Percentiles rank a stretch among this genome's conserved stretches.
These are phyloP conservation scores for Yponomeuta malinellus DNA, from an alignment of 2,888 invertebrate species.

Conservation along the genomic window DNA sequence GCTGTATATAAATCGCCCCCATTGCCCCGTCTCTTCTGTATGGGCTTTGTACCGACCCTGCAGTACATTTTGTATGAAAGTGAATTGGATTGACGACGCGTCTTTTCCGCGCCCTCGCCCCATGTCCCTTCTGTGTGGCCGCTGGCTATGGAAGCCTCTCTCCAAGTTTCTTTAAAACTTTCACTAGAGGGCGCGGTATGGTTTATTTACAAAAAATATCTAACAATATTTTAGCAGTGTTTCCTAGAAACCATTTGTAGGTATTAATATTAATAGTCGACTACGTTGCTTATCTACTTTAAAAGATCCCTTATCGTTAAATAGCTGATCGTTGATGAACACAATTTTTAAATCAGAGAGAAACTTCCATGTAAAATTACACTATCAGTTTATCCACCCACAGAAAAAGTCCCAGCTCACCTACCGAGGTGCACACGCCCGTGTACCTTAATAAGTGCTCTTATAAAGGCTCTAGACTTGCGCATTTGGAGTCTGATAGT, in stretches of 20 bases:
- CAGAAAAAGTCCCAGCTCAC: background rate
- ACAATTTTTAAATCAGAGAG: background rate
- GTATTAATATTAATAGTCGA: too few species aligned
- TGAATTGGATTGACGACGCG: too few species aligned
- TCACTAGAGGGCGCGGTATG: background rate
- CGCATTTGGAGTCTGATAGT: background rate
- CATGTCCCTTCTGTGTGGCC: too few species aligned
- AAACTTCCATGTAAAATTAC: background rate
- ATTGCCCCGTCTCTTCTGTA: too few species aligned
- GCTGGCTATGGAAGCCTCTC: background rate
- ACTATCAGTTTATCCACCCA: background rate
- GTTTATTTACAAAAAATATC: background rate
- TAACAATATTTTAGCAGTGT: background rate
- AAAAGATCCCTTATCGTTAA: background rate
- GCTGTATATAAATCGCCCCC: too few species aligned
- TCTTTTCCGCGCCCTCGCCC: too few species aligned
- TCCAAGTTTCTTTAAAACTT: background rate
- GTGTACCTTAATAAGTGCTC: background rate
- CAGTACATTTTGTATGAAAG: too few species aligned
- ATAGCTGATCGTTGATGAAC: background rate
- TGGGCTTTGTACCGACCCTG: too few species aligned
- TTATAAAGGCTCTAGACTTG: conserved; percentile 4
- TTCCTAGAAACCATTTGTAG: background rate
- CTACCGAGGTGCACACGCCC: background rate
- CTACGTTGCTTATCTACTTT: too few species aligned